phyloP scores from a whole-genome alignment of 2,888 invertebrate species.

The Nezara viridula region DNA sequence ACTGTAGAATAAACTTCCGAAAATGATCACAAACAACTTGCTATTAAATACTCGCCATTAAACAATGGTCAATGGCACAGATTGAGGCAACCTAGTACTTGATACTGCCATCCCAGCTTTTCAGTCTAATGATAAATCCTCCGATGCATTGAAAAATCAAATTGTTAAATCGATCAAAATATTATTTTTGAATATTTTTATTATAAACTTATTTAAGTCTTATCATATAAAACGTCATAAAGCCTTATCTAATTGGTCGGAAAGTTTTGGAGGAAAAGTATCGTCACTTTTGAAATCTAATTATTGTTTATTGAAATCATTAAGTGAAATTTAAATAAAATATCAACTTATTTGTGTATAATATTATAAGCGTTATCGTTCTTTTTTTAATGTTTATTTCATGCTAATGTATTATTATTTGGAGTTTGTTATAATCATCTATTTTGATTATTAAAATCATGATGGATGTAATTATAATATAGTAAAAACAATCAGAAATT shows the following conservation, averaged over 20 bases:
- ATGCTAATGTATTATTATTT: no score
- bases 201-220: not conserved
- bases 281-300: not conserved
- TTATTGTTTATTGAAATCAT: not conserved
- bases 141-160: not conserved
- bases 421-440: no score
- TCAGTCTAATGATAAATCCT: not conserved
- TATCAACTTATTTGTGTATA: no score
- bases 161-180: not conserved
- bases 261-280: constrained; percentile 4
- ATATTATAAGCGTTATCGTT: no score
- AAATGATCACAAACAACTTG: constrained; percentile 57
- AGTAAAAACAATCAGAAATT: not conserved
- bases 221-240: not conserved
- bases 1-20: not conserved
- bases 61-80: constrained; percentile 24
- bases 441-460: no score
- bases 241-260: constrained; percentile 18
- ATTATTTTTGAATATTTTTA: not conserved
- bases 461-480: not conserved
- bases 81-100: constrained; percentile 41
- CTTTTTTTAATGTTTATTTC: no score
- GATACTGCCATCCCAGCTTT: not conserved
- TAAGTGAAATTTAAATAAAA: not conserved
- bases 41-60: constrained; percentile 52